A percentile compares a stretch with the other conserved stretches of the same genome.
phyloP scores from a whole-genome alignment of 2,888 invertebrate species.

The Molorchus minor region DNA sequence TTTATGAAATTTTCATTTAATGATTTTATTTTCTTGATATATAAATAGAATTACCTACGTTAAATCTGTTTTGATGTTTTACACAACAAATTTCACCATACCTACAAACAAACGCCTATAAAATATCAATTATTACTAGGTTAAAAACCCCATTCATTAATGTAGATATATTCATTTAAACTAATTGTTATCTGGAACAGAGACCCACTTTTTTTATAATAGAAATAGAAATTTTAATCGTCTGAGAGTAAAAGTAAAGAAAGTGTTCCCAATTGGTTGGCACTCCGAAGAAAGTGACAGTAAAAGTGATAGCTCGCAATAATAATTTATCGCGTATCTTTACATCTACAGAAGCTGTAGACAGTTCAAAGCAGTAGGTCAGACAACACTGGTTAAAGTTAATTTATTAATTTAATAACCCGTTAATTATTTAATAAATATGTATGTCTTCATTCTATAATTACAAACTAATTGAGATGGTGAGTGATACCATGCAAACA shows the following conservation, averaged over 20 bases:
- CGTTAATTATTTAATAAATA: too few species aligned
- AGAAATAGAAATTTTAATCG: slow-evolving; percentile 18
- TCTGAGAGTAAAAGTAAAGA: slow-evolving; percentile 22
- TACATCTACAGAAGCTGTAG: too few species aligned
- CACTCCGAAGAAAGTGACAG: slow-evolving; percentile 24
- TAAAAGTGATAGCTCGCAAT: slow-evolving; percentile 20
- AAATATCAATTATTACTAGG: neutral
- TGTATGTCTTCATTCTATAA: too few species aligned
- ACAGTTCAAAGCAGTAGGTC: too few species aligned
- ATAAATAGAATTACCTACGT: neutral
- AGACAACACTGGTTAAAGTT: too few species aligned
- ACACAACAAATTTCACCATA: neutral
- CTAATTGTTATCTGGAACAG: slow-evolving; percentile 6
- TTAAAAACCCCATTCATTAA: slow-evolving; percentile 8
- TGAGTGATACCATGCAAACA: too few species aligned
- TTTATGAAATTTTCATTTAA: too few species aligned
- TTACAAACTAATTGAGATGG: too few species aligned
- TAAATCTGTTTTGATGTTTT: too few species aligned
- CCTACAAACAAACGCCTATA: neutral
- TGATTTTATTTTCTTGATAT: too few species aligned
- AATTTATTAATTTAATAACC: too few species aligned
- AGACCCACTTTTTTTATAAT: slow-evolving; percentile 14
- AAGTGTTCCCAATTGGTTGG: slow-evolving; percentile 13
- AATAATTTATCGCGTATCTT: too few species aligned
- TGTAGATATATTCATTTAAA: slow-evolving; percentile 4